These are phyloP conservation scores for Xiphias gladius DNA, from an alignment of 2,113 vertebrate species.

Conservation along the genomic window DNA sequence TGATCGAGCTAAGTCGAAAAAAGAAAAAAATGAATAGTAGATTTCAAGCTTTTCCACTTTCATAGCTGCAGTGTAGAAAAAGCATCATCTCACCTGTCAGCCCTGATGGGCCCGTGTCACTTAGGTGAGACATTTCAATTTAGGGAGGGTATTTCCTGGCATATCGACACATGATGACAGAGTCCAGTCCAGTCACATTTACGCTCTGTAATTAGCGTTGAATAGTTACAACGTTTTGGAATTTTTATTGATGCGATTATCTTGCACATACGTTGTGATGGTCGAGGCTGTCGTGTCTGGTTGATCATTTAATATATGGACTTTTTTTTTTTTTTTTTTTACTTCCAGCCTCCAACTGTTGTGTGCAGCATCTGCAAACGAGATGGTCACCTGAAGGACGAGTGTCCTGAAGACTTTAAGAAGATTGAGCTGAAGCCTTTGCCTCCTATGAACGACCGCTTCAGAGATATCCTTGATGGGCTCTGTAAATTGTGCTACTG, in stretches of 20 bases:
- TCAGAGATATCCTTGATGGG: conserved; percentile 94
- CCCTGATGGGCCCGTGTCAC: neutral
- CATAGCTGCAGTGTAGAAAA: neutral
- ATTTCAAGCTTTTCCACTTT: neutral
- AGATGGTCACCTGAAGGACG: conserved; percentile 97
- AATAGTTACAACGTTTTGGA: neutral
- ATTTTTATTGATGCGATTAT: neutral
- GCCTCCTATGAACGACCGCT: conserved; percentile 92
- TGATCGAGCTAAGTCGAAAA: neutral
- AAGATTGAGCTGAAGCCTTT: conserved; percentile 96
- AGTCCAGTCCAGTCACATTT: neutral
- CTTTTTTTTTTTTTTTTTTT: neutral
- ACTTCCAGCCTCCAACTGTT: conserved; percentile 92
- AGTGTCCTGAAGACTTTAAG: conserved; percentile 99
- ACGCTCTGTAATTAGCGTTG: neutral
- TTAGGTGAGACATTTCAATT: neutral
- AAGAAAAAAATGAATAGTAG: neutral
- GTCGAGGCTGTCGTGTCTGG: neutral
- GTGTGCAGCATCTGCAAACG: conserved; percentile 99
- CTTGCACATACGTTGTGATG: no score
- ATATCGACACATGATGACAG: neutral
- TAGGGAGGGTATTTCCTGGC: neutral
- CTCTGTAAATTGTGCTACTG: conserved; percentile 95
- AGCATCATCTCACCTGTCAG: neutral
- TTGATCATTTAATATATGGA: neutral